Conservation (phyloP, 2,888 invertebrate genomes). For the Asteroscopus sphinx region DNA sequence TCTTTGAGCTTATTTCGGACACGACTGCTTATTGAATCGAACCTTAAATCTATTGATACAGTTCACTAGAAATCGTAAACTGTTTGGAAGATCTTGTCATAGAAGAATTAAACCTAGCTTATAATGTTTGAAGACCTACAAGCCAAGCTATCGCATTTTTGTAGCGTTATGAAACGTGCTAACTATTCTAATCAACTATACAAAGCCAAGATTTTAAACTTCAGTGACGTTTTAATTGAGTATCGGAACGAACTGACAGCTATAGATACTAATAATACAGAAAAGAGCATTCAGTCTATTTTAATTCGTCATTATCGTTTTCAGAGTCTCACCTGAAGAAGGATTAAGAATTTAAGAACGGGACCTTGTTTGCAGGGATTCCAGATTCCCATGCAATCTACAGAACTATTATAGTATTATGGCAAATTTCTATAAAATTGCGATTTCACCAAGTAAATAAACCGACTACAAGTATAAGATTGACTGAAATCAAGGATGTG, state of each 20-base stretch:
- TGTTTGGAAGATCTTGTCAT: too few relatives aligned
- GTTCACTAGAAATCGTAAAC: not conserved
- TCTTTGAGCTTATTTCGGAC: not conserved
- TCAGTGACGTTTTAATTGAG: conserved; percentile 34
- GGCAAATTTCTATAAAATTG: too few relatives aligned
- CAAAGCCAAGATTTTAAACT: conserved; percentile 35
- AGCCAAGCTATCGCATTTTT: conserved; percentile 1
- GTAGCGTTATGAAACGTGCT: conserved; percentile 37
- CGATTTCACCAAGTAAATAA: too few relatives aligned
- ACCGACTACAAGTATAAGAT: too few relatives aligned
- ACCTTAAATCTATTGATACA: too few relatives aligned
- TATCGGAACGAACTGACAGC: conserved; percentile 4
- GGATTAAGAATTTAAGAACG: too few relatives aligned
- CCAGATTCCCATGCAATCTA: too few relatives aligned
- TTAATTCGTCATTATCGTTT: not conserved
- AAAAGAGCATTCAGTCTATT: not conserved
- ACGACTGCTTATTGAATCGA: not conserved
- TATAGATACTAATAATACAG: conserved; percentile 20
- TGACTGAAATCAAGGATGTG: too few relatives aligned
- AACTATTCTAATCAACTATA: conserved; percentile 47
- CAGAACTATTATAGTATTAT: too few relatives aligned
- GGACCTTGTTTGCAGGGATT: too few relatives aligned
- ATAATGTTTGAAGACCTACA: too few relatives aligned
- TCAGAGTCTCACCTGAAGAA: not conserved
- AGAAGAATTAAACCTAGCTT: too few relatives aligned